Evolutionary conservation across 64 coral and sea anemone species (phyloP).

Genomic region (Dendronephthya gigantea): DNA sequence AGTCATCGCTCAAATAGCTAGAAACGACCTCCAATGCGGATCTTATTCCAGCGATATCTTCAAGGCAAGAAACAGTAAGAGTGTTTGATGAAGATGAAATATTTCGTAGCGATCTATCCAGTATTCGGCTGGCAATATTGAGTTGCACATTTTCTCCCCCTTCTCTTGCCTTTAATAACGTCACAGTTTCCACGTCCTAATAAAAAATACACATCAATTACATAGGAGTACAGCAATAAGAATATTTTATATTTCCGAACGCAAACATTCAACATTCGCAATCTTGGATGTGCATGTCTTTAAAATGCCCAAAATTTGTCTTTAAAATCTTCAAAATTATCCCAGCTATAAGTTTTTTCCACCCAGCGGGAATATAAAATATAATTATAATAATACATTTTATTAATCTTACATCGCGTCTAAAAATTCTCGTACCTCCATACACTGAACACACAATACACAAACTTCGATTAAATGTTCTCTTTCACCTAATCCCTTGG

Average conservation of each 20-base stretch:
- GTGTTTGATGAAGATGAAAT: not conserved
- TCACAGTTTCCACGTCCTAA: constrained; percentile 2
- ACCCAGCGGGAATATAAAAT: no score
- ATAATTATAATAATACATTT: no score
- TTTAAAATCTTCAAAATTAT: no score
- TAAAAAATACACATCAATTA: no score
- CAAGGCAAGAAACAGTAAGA: not conserved
- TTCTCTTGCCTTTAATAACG: not conserved
- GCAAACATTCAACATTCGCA: no score
- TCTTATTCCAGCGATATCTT: not conserved
- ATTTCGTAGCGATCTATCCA: not conserved
- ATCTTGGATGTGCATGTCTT: no score
- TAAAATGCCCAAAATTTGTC: no score
- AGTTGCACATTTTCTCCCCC: not conserved
- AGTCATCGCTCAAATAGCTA: not conserved
- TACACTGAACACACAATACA: constrained; percentile 67
- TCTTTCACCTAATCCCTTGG: constrained; percentile 16
- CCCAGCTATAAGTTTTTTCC: no score
- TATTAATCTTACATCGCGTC: no score
- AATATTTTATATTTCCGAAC: no score
- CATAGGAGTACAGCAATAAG: no score
- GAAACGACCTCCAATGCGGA: not conserved
- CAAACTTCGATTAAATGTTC: constrained; percentile 52
- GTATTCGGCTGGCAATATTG: not conserved
- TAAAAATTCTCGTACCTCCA: constrained; percentile 42